Conservation (phyloP, 2,113 vertebrate genomes). For the Prunella himalayana region DNA sequence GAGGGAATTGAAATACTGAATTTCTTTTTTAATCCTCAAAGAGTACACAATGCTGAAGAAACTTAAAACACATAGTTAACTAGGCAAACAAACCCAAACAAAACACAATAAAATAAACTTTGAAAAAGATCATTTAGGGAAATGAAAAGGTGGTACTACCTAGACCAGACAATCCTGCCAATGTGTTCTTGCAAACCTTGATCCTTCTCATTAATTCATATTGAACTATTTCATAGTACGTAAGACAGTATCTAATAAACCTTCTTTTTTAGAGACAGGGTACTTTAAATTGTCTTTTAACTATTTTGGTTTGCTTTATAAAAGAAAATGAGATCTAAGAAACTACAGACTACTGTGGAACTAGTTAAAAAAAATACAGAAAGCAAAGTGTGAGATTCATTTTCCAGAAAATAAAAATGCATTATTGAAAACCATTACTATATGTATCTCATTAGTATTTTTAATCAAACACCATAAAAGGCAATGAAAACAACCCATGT, state of each 20-base stretch:
- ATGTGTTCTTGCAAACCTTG: background rate
- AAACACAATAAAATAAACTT: background rate
- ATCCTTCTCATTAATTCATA: background rate
- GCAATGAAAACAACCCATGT: background rate
- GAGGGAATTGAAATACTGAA: background rate
- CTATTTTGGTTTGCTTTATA: background rate
- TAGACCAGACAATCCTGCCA: background rate
- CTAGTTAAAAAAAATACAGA: background rate
- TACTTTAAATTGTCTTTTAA: background rate
- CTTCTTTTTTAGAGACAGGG: background rate
- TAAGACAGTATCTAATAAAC: background rate
- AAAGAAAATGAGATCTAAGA: background rate
- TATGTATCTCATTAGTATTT: background rate
- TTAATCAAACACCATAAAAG: background rate
- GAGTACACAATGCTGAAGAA: background rate
- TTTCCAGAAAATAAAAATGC: background rate
- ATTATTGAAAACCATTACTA: background rate
- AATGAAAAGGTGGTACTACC: background rate
- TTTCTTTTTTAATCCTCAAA: slow-evolving; percentile 18
- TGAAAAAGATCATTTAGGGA: background rate
- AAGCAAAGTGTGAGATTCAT: background rate
- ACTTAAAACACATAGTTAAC: background rate
- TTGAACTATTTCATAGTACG: background rate
- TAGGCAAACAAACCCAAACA: background rate
- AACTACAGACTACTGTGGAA: background rate